Percentiles rank a stretch among this genome's conserved stretches.
phyloP scores from a whole-genome alignment of 2,797 vertebrate genomes.

The Phataginus tetradactyla region DNA sequence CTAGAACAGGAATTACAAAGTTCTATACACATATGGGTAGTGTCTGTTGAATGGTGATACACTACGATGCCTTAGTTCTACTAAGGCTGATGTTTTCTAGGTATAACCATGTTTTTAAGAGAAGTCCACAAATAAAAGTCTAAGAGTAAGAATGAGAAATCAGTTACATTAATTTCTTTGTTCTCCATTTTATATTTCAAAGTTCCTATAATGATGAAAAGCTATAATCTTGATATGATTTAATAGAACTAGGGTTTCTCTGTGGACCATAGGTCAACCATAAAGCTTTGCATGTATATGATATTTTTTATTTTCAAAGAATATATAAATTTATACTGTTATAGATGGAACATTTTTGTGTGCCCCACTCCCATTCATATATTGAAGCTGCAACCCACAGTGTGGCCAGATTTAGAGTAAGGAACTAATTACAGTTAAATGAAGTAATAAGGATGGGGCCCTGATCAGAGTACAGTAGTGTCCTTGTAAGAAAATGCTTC shows the following conservation, averaged over 20 bases:
- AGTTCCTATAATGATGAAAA: not conserved
- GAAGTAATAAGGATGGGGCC: not conserved
- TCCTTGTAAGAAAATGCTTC: not conserved
- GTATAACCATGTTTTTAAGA: not conserved
- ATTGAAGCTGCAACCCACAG: not conserved
- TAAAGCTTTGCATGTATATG: not conserved
- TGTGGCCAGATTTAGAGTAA: not conserved
- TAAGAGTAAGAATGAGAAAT: not conserved
- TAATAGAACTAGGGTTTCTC: not conserved
- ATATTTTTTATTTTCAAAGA: not conserved
- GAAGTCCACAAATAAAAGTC: not conserved
- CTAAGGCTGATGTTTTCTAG: not conserved
- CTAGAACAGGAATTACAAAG: not conserved
- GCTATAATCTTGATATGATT: not conserved
- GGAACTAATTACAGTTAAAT: not conserved
- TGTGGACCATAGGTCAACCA: not conserved
- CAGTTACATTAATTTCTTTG: not conserved
- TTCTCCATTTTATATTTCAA: not conserved
- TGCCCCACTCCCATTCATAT: not conserved
- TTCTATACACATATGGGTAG: not conserved
- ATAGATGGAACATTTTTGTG: not conserved
- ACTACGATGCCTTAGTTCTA: not conserved
- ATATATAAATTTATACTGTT: not conserved
- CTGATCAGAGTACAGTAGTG: not conserved
- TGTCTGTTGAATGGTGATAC: not conserved